Evolutionary conservation across 2,888 invertebrate genomes (phyloP).

Genomic region (Globia sparganii): DNA sequence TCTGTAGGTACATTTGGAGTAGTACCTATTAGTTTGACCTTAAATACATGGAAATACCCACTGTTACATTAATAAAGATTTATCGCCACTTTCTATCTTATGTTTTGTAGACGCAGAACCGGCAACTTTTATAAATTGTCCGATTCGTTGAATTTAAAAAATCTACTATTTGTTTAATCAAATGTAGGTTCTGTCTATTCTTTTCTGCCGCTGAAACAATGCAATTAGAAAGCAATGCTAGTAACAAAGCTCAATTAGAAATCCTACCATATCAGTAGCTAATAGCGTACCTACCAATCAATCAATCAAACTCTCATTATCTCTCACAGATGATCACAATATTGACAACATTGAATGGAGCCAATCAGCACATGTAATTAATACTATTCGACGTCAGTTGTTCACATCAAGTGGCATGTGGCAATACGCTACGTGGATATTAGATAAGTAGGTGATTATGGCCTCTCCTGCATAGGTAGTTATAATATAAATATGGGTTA

Average conservation of each 20-base stretch:
- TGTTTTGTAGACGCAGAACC: neutral
- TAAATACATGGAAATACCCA: neutral
- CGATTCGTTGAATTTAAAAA: neutral
- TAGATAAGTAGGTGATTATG: constrained; percentile 50
- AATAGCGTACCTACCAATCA: constrained; percentile 42
- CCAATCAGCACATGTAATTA: constrained; percentile 67
- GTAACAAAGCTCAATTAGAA: constrained; percentile 19
- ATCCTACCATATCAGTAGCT: constrained; percentile 38
- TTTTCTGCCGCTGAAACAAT: neutral
- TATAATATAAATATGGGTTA: constrained; percentile 36
- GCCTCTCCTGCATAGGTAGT: constrained; percentile 20
- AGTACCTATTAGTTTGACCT: constrained; percentile 1
- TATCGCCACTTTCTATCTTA: neutral
- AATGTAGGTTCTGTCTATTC: neutral
- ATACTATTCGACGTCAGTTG: constrained; percentile 66
- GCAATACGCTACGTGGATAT: constrained; percentile 44
- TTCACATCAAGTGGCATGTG: constrained; percentile 47
- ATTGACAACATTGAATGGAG: constrained; percentile 66
- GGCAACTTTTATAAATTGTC: neutral
- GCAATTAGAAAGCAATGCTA: constrained; percentile 31
- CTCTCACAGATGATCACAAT: constrained; percentile 60
- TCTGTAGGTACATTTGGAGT: constrained; percentile 28
- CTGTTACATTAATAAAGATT: neutral
- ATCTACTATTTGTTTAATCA: neutral
- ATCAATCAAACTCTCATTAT: constrained; percentile 62